Conservation (phyloP, 1,140 invertebrate genomes). For the Leptonema lineaticorne region DNA sequence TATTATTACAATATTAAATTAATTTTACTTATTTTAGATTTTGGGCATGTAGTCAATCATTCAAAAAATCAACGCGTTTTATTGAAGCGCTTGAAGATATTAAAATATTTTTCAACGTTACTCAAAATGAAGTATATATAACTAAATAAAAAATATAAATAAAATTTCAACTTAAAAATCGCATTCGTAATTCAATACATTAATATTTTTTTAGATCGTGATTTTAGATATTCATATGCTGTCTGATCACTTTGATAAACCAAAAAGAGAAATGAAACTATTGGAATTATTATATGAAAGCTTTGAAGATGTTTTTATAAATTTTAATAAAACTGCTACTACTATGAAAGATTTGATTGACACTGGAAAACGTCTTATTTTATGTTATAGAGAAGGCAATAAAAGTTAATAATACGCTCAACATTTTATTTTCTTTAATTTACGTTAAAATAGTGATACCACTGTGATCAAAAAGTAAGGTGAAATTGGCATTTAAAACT, state of each 20-base stretch:
- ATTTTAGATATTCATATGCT: constrained; percentile 66
- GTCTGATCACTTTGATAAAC: constrained; percentile 63
- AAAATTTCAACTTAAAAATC: background rate
- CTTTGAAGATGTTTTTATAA: constrained; percentile 57
- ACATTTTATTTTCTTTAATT: too few species aligned
- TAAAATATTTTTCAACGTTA: constrained; percentile 55
- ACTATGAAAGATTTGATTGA: constrained; percentile 63
- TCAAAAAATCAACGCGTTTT: constrained; percentile 58
- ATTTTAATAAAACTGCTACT: constrained; percentile 46
- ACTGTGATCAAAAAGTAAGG: too few species aligned
- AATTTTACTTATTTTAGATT: too few species aligned
- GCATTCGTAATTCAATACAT: background rate
- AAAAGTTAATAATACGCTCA: too few species aligned
- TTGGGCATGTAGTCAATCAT: constrained; percentile 66
- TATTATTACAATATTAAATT: too few species aligned
- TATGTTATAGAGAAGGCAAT: constrained; percentile 62
- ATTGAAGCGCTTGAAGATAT: constrained; percentile 57
- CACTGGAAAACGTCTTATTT: constrained; percentile 57
- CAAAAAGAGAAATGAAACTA: constrained; percentile 53
- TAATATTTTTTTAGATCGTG: constrained; percentile 48
- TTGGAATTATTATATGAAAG: constrained; percentile 57
- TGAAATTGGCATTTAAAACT: too few species aligned
- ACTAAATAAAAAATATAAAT: too few species aligned
- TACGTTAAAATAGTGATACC: too few species aligned
- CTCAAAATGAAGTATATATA: constrained; percentile 52